phyloP scores from a whole-genome alignment of 2,797 vertebrate genomes.

The Limosa lapponica region DNA sequence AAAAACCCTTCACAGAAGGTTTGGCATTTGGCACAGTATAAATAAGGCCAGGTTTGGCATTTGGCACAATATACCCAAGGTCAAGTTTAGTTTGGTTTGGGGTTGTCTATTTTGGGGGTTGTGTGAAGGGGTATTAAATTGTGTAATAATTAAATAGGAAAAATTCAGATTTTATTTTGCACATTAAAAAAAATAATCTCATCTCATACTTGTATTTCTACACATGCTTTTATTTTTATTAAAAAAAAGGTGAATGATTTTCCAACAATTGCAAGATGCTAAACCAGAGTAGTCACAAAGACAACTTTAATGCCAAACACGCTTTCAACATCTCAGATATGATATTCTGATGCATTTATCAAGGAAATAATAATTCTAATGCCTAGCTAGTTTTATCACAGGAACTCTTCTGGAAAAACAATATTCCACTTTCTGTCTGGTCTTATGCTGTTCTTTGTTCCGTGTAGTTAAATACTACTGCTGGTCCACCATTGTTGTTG shows the following conservation, averaged over 20 bases:
- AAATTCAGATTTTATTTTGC: neutral
- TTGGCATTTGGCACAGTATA: neutral
- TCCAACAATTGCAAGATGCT: neutral
- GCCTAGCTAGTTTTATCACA: neutral
- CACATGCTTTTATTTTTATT: neutral
- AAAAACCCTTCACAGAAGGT: neutral
- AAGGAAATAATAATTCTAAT: neutral
- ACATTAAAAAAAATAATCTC: neutral
- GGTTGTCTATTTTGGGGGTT: neutral
- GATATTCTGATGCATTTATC: neutral
- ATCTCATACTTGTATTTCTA: neutral
- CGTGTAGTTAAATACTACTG: neutral
- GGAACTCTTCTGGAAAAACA: neutral
- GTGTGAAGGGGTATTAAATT: neutral
- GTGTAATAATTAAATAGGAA: neutral
- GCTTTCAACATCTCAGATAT: neutral
- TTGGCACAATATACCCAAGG: neutral
- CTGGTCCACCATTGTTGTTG: neutral
- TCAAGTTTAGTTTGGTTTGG: neutral
- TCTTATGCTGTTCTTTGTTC: neutral
- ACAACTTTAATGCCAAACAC: neutral
- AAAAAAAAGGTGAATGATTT: neutral
- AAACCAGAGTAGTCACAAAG: neutral
- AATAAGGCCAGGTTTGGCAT: neutral
- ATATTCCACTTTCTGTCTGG: neutral